These are phyloP conservation scores for Melanotaenia duboulayi DNA, from an alignment of 2,113 vertebrate species.

Conservation along the genomic window DNA sequence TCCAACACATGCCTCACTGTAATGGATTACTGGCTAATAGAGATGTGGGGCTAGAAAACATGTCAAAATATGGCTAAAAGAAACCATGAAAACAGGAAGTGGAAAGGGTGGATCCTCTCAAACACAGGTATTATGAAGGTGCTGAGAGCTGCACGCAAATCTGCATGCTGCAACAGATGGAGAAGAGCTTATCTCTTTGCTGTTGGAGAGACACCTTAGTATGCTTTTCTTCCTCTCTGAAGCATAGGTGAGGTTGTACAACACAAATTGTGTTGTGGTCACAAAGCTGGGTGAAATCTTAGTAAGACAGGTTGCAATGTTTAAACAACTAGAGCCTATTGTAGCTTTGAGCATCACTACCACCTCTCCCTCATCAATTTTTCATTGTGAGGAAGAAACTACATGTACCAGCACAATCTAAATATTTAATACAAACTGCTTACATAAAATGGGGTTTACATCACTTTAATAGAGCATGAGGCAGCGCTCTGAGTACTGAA, in stretches of 20 bases:
- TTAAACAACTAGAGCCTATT: background rate
- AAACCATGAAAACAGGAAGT: background rate
- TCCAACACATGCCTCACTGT: background rate
- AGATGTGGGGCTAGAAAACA: background rate
- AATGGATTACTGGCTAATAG: conserved; percentile 26
- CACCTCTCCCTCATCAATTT: background rate
- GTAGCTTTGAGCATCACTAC: background rate
- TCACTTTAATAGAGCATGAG: conserved; percentile 24
- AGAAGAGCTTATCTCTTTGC: conserved; percentile 65
- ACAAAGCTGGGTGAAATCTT: conserved; percentile 2
- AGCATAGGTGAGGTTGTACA: conserved; percentile 15
- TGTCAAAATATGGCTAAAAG: background rate
- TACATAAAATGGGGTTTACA: conserved; percentile 1
- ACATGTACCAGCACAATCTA: background rate
- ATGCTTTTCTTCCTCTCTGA: conserved; percentile 10
- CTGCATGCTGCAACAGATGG: conserved; percentile 67
- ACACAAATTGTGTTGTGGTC: conserved; percentile 4
- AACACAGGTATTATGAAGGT: conserved; percentile 9
- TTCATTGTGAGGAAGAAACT: background rate
- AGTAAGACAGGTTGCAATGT: background rate
- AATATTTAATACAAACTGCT: background rate
- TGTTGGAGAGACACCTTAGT: conserved; percentile 48
- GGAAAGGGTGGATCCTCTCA: background rate
- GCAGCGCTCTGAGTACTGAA: background rate
- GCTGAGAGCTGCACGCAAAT: conserved; percentile 42